These are phyloP conservation scores for Halocynthia aurantium DNA, from an alignment of 23 tunicate genomes.

Conservation along the genomic window DNA sequence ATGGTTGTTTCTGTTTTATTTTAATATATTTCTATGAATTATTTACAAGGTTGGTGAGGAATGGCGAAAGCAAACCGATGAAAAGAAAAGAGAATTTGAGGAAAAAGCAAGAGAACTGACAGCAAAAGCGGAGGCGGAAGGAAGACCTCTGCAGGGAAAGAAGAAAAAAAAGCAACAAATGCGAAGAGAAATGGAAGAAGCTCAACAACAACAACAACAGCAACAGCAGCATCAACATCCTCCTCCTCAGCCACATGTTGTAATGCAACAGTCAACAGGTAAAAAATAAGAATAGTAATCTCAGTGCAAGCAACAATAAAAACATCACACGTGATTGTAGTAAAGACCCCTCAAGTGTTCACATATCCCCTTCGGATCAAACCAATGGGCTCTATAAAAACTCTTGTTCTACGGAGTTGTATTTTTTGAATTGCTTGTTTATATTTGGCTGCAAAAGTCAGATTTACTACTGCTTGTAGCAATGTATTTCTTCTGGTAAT, in stretches of 20 bases:
- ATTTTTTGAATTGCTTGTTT: too few relatives aligned
- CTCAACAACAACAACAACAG: slow-evolving; percentile 3
- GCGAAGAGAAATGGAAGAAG: slow-evolving; percentile 21
- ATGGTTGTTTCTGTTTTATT: too few relatives aligned
- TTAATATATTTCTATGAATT: not conserved
- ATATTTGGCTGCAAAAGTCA: too few relatives aligned
- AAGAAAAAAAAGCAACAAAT: slow-evolving; percentile 61
- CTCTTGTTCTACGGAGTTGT: too few relatives aligned
- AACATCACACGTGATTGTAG: too few relatives aligned
- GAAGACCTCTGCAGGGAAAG: slow-evolving; percentile 49
- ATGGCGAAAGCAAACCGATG: slow-evolving; percentile 87
- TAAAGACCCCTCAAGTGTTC: too few relatives aligned
- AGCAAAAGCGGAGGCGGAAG: slow-evolving; percentile 85
- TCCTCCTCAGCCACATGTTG: slow-evolving; percentile 1
- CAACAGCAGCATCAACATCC: slow-evolving; percentile 15
- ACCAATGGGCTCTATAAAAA: too few relatives aligned
- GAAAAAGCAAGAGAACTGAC: slow-evolving; percentile 87
- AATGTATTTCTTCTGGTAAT: too few relatives aligned
- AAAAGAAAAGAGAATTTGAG: slow-evolving; percentile 78
- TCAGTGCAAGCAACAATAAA: too few relatives aligned
- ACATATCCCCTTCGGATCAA: too few relatives aligned
- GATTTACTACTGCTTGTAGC: too few relatives aligned
- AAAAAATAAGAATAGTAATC: too few relatives aligned
- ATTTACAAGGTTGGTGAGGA: slow-evolving; percentile 84
- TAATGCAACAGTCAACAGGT: not conserved